phyloP scores from a whole-genome alignment of 2,113 vertebrate species.

The Eira barbara region DNA sequence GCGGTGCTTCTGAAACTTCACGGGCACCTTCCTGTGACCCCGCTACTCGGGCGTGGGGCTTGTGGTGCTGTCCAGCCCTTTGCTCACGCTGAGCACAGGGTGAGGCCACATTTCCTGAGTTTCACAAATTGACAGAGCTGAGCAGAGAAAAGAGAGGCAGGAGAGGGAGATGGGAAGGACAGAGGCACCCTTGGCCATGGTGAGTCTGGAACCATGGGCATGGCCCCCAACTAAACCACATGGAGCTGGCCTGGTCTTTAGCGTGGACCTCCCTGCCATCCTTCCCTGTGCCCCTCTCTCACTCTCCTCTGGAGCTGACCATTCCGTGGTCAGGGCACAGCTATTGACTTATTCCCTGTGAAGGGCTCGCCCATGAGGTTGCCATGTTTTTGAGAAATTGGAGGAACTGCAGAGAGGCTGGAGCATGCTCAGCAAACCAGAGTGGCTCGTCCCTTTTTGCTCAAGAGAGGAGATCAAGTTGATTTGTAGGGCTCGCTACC shows the following conservation, averaged over 20 bases:
- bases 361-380: not conserved
- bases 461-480: not conserved
- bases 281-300: not conserved
- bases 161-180: not conserved
- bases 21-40: not conserved
- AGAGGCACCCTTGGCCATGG: not conserved
- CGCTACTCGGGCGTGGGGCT: rapidly evolving
- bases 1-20: rapidly evolving
- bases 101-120: not conserved
- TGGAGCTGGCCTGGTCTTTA: not conserved
- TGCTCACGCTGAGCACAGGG: rapidly evolving
- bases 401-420: not conserved
- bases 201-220: rapidly evolving
- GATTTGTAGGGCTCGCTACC: not conserved
- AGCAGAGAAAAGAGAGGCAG: rapidly evolving
- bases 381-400: not conserved
- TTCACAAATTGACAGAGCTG: not conserved
- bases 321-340: rapidly evolving
- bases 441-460: not conserved
- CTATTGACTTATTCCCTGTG: not conserved
- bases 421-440: no score
- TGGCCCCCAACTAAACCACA: not conserved
- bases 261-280: rapidly evolving
- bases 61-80: rapidly evolving
- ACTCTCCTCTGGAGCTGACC: not conserved